Evolutionary conservation across 2,888 invertebrate genomes (phyloP).

Genomic region (Drosophila paranaensis): DNA sequence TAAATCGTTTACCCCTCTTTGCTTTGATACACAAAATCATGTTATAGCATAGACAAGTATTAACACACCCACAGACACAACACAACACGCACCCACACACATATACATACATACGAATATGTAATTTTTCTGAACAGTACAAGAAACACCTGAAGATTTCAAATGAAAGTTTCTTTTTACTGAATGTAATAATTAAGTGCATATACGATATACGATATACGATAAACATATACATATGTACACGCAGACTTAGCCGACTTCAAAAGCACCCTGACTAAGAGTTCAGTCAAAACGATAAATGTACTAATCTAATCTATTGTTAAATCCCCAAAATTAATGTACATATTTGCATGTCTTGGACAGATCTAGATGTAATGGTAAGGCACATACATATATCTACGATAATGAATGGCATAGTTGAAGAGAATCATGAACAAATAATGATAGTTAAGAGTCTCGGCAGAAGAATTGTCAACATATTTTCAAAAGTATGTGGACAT

Average conservation of each 20-base stretch:
- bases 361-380: conserved; percentile 31
- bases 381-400: conserved; percentile 10
- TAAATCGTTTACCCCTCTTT: conserved; percentile 26
- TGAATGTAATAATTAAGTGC: conserved; percentile 63
- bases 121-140: conserved; percentile 83
- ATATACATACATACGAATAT: conserved; percentile 44
- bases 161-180: conserved; percentile 83
- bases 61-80: too few species aligned
- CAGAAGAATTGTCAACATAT: conserved; percentile 6
- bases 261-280: conserved; percentile 58
- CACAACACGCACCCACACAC: conserved; percentile 18
- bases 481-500: conserved; percentile 4
- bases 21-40: conserved; percentile 24
- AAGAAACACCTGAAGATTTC: conserved; percentile 85
- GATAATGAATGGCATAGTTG: conserved; percentile 4
- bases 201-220: conserved; percentile 58
- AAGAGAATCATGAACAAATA: neutral
- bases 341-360: conserved; percentile 46
- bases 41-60: conserved; percentile 12
- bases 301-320: conserved; percentile 54
- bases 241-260: conserved; percentile 59
- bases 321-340: conserved; percentile 43
- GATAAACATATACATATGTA: conserved; percentile 50
- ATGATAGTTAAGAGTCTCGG: conserved; percentile 7
- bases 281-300: conserved; percentile 21